Base-by-base conservation (phyloP, 2,797 vertebrate genomes). In the Orientallactaga sibirica region DNA sequence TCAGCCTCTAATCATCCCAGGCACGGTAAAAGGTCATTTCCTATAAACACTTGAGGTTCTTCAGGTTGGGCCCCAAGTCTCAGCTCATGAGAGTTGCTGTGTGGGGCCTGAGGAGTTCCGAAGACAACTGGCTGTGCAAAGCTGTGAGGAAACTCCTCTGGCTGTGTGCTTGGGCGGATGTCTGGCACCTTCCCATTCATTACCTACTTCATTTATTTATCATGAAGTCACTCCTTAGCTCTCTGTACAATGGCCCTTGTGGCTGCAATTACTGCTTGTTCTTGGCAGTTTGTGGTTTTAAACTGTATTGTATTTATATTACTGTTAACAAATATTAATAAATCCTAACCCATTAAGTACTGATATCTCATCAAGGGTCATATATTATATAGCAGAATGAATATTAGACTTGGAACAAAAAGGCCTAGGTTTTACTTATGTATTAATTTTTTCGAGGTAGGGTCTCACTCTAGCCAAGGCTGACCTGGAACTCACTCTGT, bases 251-350 rank as follows among this genome's bases (percentile, higher is more conserved):
- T n/a, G 55, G 67, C 74, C 10, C 88, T 83, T 16, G 58, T 10
- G 66, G 58, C 91, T 29, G 0, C 64, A 29, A 27, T 93, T 62
- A 64, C 90, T 71, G 6, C 20, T 66, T 61, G 62, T 77, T 90
- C 86, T 88, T 82, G 81, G 86, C 91, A 67, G 68, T 19, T 67
- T 5, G 9, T 14, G 18, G 33, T 10, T 80, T 68, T 92, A 86
- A 90, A 62, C 68, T 27, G 27, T 24, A 15, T 78, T 80, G 19
- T 80, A 52, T 90, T 91, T 94, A n/a, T 86, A 61, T 91, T 62
- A 19, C 70, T 78, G n/a, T 90, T 86, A 58, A 73, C 27, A 92
- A 70, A 62, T 83, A 66, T 81, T 93, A 95, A 62, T 86, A 92
- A 83, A 55, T 79, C 52, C 61, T 73, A 37, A 58, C 91, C 86